Conservation (phyloP, 2,888 invertebrate genomes). For the Spodoptera exigua region DNA sequence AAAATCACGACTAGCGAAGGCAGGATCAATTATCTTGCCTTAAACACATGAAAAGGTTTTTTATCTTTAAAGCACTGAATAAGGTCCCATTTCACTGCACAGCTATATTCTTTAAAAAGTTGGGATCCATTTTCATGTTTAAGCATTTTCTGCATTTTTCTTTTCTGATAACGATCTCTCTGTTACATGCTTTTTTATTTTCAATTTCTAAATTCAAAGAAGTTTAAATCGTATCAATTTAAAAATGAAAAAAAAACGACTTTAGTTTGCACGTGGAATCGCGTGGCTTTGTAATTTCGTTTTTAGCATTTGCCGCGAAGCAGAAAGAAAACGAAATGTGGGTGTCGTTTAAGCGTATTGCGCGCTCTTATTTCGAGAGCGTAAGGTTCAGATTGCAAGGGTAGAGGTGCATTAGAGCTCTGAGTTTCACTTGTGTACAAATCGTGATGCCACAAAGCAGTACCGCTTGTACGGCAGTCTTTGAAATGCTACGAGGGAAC, state of each 20-base stretch:
- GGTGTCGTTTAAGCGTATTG: slow-evolving; percentile 6
- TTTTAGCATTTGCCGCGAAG: slow-evolving; percentile 62
- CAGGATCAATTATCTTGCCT: too few species aligned
- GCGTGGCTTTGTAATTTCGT: slow-evolving; percentile 56
- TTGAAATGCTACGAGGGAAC: slow-evolving; percentile 59
- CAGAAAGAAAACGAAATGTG: slow-evolving; percentile 60
- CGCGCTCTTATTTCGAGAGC: slow-evolving; percentile 28
- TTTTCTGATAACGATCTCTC: slow-evolving; percentile 28
- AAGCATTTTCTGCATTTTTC: slow-evolving; percentile 41
- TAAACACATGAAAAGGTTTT: slow-evolving; percentile 3
- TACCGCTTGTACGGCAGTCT: slow-evolving; percentile 56
- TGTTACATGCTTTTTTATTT: slow-evolving; percentile 17
- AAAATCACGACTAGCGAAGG: too few species aligned
- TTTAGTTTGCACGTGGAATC: slow-evolving; percentile 39
- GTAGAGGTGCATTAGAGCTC: slow-evolving; percentile 10
- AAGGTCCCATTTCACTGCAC: slow-evolving; percentile 17
- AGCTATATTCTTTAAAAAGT: slow-evolving; percentile 14
- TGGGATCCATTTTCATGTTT: slow-evolving; percentile 19
- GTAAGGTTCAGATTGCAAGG: slow-evolving; percentile 45
- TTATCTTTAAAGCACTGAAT: slow-evolving; percentile 15
- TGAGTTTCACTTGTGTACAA: slow-evolving; percentile 54
- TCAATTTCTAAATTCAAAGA: slow-evolving; percentile 29
- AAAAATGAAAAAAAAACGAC: slow-evolving; percentile 35
- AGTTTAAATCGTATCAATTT: slow-evolving; percentile 34
- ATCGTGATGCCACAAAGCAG: slow-evolving; percentile 59